Conservation (phyloP, 2,888 invertebrate genomes). For the Zelleria hepariella region DNA sequence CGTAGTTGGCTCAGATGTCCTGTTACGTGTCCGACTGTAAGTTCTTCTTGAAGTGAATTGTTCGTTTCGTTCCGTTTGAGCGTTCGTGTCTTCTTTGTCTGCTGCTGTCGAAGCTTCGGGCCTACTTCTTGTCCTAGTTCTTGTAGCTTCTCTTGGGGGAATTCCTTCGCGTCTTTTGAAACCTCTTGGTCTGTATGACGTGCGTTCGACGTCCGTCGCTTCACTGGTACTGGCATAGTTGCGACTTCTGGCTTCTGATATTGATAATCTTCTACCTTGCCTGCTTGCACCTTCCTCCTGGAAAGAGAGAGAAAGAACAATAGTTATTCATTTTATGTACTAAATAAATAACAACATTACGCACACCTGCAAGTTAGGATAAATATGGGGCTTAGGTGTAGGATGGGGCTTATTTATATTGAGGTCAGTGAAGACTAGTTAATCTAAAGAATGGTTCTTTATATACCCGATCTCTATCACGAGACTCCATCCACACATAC, state of each 20-base stretch:
- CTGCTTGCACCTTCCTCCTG: constrained; percentile 49
- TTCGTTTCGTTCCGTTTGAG: constrained; percentile 37
- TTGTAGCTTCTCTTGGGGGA: constrained; percentile 9
- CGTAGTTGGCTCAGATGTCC: constrained; percentile 26
- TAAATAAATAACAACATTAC: too few species aligned
- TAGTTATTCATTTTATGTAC: too few species aligned
- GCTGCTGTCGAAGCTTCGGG: constrained; percentile 10
- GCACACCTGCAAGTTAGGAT: too few species aligned
- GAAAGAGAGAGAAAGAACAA: constrained; percentile 19
- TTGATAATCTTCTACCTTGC: constrained; percentile 39
- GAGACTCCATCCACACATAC: background rate
- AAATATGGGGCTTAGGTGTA: too few species aligned
- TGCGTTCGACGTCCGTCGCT: constrained; percentile 31
- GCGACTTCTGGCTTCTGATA: constrained; percentile 23
- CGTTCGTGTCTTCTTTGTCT: constrained; percentile 17
- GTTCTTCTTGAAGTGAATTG: constrained; percentile 54
- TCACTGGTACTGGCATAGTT: constrained; percentile 24
- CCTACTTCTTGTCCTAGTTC: constrained; percentile 41
- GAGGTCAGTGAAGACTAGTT: too few species aligned
- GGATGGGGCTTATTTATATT: too few species aligned
- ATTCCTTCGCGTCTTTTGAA: constrained; percentile 41
- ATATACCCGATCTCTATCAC: background rate
- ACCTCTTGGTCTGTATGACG: constrained; percentile 36
- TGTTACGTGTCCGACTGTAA: constrained; percentile 42
- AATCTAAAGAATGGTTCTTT: background rate